phyloP scores from a whole-genome alignment of 2,113 vertebrate genomes.

The Panthera tigris region DNA sequence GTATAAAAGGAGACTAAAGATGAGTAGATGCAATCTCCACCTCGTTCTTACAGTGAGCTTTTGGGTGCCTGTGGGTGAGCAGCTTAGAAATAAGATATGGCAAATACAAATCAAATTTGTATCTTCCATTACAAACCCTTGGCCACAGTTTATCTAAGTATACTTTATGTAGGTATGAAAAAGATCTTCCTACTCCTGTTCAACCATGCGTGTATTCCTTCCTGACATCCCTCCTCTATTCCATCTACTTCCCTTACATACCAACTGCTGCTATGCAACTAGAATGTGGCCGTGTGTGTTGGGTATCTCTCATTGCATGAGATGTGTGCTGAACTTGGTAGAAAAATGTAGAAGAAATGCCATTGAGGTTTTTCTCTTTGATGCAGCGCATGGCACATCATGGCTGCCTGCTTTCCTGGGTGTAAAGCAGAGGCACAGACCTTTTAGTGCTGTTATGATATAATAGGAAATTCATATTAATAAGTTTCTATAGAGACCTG shows the following conservation, averaged over 20 bases:
- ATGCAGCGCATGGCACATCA: not conserved
- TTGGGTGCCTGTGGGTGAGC: not conserved
- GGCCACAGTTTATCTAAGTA: not conserved
- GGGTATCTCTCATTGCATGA: not conserved
- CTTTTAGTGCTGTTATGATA: not conserved
- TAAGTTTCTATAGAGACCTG: not conserved
- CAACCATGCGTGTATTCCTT: not conserved
- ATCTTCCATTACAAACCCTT: not conserved
- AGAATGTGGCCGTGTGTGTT: not conserved
- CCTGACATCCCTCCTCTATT: not conserved
- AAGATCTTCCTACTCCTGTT: not conserved
- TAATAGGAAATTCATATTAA: not conserved
- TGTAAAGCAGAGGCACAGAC: not conserved
- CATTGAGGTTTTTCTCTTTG: not conserved
- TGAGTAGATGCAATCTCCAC: not conserved
- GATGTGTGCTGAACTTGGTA: not conserved
- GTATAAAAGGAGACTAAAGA: not conserved
- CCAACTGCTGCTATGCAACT: not conserved
- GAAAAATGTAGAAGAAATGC: not conserved
- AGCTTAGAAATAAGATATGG: not conserved
- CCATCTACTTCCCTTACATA: rapidly evolving
- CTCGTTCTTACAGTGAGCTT: not conserved
- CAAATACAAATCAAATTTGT: not conserved
- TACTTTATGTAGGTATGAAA: not conserved
- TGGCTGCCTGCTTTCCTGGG: not conserved